A percentile compares a stretch with the other conserved stretches of the same genome.
Evolutionary conservation across 2,888 invertebrate genomes (phyloP).

Genomic region (Sturmia bella): DNA sequence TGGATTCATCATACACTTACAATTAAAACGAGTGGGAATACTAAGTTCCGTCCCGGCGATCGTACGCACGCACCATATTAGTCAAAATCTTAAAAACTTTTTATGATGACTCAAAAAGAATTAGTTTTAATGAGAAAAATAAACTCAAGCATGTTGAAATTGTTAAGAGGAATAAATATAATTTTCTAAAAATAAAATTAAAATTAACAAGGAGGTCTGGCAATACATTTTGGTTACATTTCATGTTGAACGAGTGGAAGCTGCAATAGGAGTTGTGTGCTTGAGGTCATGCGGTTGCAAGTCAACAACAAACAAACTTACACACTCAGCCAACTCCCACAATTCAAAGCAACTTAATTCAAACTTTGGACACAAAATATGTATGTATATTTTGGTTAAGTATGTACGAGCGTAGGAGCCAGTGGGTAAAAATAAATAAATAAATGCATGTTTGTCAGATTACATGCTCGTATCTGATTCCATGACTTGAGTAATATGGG

Average conservation of each 20-base stretch:
- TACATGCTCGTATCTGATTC: slow-evolving; percentile 24
- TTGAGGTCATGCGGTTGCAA: slow-evolving; percentile 43
- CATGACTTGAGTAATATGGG: slow-evolving; percentile 39
- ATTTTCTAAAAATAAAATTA: slow-evolving; percentile 27
- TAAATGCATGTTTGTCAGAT: slow-evolving; percentile 9
- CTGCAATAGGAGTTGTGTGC: slow-evolving; percentile 15
- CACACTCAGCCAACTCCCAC: slow-evolving; percentile 20
- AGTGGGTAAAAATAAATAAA: slow-evolving; percentile 23
- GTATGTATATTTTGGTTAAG: not conserved
- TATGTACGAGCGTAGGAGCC: not conserved
- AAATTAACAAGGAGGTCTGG: slow-evolving; percentile 37
- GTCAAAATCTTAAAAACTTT: too few relatives aligned
- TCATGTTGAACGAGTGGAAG: slow-evolving; percentile 42
- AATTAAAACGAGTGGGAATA: too few relatives aligned
- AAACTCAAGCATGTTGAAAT: slow-evolving; percentile 48
- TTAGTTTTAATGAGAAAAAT: too few relatives aligned
- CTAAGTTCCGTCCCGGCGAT: too few relatives aligned
- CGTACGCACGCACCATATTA: too few relatives aligned
- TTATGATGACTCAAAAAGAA: too few relatives aligned
- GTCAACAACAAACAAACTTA: slow-evolving; percentile 8
- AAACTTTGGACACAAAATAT: slow-evolving; percentile 49
- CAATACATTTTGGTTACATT: slow-evolving; percentile 51
- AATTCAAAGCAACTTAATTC: slow-evolving; percentile 47
- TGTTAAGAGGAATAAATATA: slow-evolving; percentile 18
- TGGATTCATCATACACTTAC: too few relatives aligned